A percentile compares a stretch with the other conserved stretches of the same genome.
Conservation (phyloP, 2,888 invertebrate genomes). For the Diplolepis rosae region DNA sequence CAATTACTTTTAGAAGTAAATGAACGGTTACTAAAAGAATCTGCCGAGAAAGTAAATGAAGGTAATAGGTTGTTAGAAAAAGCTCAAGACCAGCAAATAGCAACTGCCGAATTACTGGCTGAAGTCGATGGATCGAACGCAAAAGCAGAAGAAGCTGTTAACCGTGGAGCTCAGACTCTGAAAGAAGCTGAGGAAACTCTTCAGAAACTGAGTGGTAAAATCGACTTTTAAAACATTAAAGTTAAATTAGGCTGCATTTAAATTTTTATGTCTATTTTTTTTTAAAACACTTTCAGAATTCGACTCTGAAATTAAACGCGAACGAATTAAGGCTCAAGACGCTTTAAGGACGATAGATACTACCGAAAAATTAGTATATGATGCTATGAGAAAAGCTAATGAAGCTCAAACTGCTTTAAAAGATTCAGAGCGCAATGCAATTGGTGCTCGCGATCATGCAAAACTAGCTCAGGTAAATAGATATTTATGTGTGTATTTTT, state of each 20-base stretch:
- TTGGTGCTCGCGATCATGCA: conserved; percentile 82
- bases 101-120: conserved; percentile 85
- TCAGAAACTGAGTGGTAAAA: conserved; percentile 80
- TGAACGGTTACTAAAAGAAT: conserved; percentile 77
- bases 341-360: conserved; percentile 85
- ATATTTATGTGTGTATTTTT: no score
- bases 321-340: conserved; percentile 85
- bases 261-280: no score
- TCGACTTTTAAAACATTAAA: no score
- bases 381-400: conserved; percentile 83
- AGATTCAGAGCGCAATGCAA: conserved; percentile 86
- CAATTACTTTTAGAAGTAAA: conserved; percentile 77
- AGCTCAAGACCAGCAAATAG: conserved; percentile 83
- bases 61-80: conserved; percentile 82
- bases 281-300: conserved; percentile 82
- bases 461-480: conserved; percentile 86
- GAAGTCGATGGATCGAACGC: conserved; percentile 85
- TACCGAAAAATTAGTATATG: conserved; percentile 82
- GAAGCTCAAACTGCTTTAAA: conserved; percentile 83
- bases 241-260: no score
- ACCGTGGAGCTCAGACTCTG: conserved; percentile 87
- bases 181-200: conserved; percentile 87
- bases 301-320: conserved; percentile 90
- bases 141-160: conserved; percentile 88
- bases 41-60: conserved; percentile 79